Evolutionary conservation across 2,113 vertebrate species (phyloP).

Genomic region (Saccopteryx leptura): DNA sequence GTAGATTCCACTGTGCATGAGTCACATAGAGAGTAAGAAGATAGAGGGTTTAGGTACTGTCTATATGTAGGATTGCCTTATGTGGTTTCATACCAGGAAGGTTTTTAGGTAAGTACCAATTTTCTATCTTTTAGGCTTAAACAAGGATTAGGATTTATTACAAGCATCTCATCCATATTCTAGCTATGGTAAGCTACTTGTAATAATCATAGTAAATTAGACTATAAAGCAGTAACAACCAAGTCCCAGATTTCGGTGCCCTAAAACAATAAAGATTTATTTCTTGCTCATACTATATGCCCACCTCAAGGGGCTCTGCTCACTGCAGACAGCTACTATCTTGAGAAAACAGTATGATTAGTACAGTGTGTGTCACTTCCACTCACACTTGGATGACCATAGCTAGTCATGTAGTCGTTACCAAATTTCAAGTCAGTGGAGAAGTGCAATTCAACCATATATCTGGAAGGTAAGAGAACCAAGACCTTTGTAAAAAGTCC

Average conservation of each 20-base stretch:
- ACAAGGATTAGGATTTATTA: neutral
- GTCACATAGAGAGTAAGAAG: neutral
- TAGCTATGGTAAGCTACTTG: neutral
- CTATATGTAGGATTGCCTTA: neutral
- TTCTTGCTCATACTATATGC: neutral
- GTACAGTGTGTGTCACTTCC: neutral
- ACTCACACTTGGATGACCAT: neutral
- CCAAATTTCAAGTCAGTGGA: neutral
- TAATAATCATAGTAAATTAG: neutral
- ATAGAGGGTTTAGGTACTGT: neutral
- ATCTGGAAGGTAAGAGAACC: neutral
- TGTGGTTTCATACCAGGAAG: neutral
- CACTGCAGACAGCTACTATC: neutral
- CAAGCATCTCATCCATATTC: neutral
- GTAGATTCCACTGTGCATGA: neutral
- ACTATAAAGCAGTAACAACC: neutral
- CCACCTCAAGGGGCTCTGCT: neutral
- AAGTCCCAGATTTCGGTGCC: neutral
- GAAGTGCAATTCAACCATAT: neutral
- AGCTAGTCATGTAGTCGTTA: neutral
- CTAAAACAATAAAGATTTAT: neutral
- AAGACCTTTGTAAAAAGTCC: slow-evolving; percentile 8
- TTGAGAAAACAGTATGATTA: neutral
- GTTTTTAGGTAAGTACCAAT: neutral
- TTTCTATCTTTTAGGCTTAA: slow-evolving; percentile 21